Evolutionary conservation across 2,888 invertebrate species (phyloP).

Genomic region (Drosophila birchii): DNA sequence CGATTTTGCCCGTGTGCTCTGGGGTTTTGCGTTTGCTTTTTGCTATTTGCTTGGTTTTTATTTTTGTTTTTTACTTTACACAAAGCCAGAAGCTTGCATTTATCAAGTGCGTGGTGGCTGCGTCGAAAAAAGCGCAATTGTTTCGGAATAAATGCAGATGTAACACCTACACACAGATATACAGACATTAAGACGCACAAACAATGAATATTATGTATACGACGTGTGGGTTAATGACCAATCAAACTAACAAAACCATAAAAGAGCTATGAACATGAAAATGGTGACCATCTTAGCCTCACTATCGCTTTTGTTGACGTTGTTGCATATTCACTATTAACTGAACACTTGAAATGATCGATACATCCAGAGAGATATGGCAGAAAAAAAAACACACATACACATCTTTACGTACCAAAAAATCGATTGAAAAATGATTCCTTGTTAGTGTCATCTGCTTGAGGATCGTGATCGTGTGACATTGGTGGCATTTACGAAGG

Average conservation of each 20-base stretch:
- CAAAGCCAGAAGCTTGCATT: conserved; percentile 32
- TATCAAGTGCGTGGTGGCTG: conserved; percentile 54
- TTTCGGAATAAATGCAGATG: conserved; percentile 35
- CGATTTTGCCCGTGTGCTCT: conserved; percentile 16
- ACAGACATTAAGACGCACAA: conserved; percentile 35
- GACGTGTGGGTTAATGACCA: conserved; percentile 43
- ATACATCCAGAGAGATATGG: conserved; percentile 25
- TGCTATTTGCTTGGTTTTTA: background rate
- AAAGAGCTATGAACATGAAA: conserved; percentile 23
- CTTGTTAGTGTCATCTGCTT: conserved; percentile 75
- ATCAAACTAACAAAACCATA: conserved; percentile 21
- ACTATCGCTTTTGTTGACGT: background rate
- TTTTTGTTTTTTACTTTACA: conserved; percentile 23
- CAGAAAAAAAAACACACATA: background rate
- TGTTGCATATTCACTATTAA: conserved; percentile 55
- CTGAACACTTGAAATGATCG: conserved; percentile 68
- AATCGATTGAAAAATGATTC: conserved; percentile 76
- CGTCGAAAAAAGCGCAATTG: conserved; percentile 77
- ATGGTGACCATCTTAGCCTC: conserved; percentile 8
- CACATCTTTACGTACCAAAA: conserved; percentile 68
- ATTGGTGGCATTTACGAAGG: conserved; percentile 36
- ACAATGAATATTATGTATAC: conserved; percentile 26
- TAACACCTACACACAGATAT: conserved; percentile 26
- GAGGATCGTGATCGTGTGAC: conserved; percentile 49
- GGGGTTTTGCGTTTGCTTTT: conserved; percentile 10